Evolutionary conservation across 2,113 vertebrate species (phyloP).

Genomic region (Nibea albiflora): DNA sequence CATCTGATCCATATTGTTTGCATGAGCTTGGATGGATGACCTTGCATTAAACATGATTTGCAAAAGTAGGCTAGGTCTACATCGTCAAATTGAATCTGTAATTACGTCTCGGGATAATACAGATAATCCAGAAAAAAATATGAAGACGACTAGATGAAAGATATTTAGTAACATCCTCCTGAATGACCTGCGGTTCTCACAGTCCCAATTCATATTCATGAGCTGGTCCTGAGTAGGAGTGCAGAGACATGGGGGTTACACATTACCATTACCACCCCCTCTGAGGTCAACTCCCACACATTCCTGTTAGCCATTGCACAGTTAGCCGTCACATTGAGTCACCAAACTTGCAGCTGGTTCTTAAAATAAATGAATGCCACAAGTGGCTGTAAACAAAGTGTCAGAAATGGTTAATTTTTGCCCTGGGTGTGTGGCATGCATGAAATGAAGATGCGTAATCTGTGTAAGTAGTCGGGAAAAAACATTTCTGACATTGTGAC

Average conservation of each 20-base stretch:
- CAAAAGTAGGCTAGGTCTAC: conserved; percentile 18
- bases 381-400: conserved; percentile 45
- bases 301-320: conserved; percentile 73
- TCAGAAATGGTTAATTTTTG: conserved; percentile 39
- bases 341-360: conserved; percentile 22
- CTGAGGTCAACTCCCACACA: conserved; percentile 61
- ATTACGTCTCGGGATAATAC: conserved; percentile 31
- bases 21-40: not conserved
- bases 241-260: conserved; percentile 66
- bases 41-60: conserved; percentile 40
- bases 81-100: conserved; percentile 25
- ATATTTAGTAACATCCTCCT: not conserved
- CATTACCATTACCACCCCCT: conserved; percentile 58
- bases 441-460: conserved; percentile 15
- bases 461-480: conserved; percentile 10
- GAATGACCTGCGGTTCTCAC: conserved; percentile 34
- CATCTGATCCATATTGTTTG: conserved; percentile 29
- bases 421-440: conserved; percentile 1
- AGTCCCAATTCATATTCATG: conserved; percentile 69
- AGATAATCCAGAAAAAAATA: not conserved
- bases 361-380: conserved; percentile 49
- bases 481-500: not conserved
- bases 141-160: not conserved
- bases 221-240: conserved; percentile 46
- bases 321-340: conserved; percentile 62